These are phyloP conservation scores for Teleopsis dalmanni DNA, from an alignment of 1,140 invertebrate genomes.

Conservation along the genomic window DNA sequence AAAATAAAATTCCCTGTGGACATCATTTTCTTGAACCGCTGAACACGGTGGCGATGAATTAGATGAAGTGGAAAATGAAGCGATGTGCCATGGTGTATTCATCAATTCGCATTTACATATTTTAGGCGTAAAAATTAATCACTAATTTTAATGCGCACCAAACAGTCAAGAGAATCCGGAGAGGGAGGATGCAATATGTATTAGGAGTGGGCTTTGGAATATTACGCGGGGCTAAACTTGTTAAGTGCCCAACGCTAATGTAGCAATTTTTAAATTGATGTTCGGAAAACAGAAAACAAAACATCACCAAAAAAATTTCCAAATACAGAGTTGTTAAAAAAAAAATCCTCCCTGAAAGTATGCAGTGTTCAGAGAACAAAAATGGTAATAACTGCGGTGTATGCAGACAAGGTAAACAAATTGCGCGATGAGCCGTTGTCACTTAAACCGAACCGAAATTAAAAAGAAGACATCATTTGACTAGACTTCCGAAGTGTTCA, in stretches of 20 bases:
- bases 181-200: not conserved
- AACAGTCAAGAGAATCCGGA: not conserved
- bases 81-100: slow-evolving; percentile 7
- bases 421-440: too few species aligned
- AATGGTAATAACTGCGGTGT: too few species aligned
- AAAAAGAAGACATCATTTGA: too few species aligned
- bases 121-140: slow-evolving; percentile 43
- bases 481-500: too few species aligned
- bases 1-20: slow-evolving; percentile 6
- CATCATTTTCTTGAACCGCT: not conserved
- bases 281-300: too few species aligned
- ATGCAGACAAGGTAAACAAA: too few species aligned
- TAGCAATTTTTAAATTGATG: slow-evolving; percentile 43
- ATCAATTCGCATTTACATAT: slow-evolving; percentile 38
- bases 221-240: slow-evolving; percentile 14
- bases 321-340: too few species aligned
- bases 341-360: too few species aligned
- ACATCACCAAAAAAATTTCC: too few species aligned
- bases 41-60: not conserved
- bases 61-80: slow-evolving; percentile 8
- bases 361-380: too few species aligned
- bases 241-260: slow-evolving; percentile 44
- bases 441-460: too few species aligned
- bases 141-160: slow-evolving; percentile 38
- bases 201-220: not conserved